Evolutionary conservation across 2,888 invertebrate species (phyloP).

Genomic region (Cremastobaeus sp.): DNA sequence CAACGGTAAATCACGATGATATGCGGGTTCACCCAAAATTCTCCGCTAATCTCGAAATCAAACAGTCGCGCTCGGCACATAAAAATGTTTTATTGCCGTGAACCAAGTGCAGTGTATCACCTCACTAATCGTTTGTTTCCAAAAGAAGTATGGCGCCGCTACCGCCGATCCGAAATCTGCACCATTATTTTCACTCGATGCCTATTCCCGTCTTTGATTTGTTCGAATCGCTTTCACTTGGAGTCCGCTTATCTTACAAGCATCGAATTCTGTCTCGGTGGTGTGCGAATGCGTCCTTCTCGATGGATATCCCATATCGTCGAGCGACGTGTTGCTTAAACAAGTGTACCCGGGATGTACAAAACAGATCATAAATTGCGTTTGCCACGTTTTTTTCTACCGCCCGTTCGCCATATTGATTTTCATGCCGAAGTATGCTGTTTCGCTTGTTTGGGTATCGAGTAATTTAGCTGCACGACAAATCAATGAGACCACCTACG

Average conservation of each 20-base stretch:
- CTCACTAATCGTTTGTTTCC: constrained; percentile 65
- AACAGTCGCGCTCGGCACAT: constrained; percentile 74
- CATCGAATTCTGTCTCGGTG: constrained; percentile 60
- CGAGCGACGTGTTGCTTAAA: constrained; percentile 45
- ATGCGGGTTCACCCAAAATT: constrained; percentile 78
- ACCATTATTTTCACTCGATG: constrained; percentile 59
- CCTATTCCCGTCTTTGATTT: constrained; percentile 55
- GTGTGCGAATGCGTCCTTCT: constrained; percentile 44
- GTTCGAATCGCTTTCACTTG: constrained; percentile 55
- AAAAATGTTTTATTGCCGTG: constrained; percentile 77
- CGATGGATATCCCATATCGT: constrained; percentile 50
- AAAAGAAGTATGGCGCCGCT: constrained; percentile 65
- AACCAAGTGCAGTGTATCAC: constrained; percentile 64
- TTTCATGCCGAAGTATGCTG: constrained; percentile 26
- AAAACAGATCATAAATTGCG: constrained; percentile 53
- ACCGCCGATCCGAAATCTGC: constrained; percentile 63
- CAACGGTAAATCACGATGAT: constrained; percentile 77
- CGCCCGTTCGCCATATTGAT: constrained; percentile 11
- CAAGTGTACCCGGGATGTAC: constrained; percentile 47
- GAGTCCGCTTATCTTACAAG: constrained; percentile 61
- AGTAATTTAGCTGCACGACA: constrained; percentile 34
- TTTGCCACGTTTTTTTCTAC: constrained; percentile 47
- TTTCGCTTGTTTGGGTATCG: constrained; percentile 18
- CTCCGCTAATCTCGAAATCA: constrained; percentile 78
- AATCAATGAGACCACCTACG: constrained; percentile 40